Evolutionary conservation across 2,888 invertebrate genomes (phyloP), one percentile per base, ranked within the genome.

Genomic region (Silvanus unidentatus): DNA sequence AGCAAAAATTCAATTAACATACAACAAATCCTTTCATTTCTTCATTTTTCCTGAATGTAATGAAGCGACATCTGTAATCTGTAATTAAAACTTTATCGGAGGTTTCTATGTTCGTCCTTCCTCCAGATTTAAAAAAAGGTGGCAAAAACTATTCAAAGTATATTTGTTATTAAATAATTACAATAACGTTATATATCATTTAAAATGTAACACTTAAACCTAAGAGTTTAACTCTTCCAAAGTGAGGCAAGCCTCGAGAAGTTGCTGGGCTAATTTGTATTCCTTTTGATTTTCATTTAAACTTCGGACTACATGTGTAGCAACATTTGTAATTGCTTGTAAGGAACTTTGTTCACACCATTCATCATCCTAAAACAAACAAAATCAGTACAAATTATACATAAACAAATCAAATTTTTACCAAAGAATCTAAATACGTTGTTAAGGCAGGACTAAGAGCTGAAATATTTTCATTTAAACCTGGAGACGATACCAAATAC

Each of bases 361-460:
- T 47, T 68, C 67, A 15, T 62, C 65, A 54, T 68, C 63, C 69
- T 70, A 47, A 37, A 61, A 64, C 37, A 53, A 41, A 53, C 30
- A 40, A 32, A 9, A 32, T 34, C 48, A 39, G 22, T 40, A 2
- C 30, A 11, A 35, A 30, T 39, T 13, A 10, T 2, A 10, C 9
- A 36, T 12, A 10, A 30, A 39, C 15, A 16, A 14, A 35, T 43
- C 39, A 44, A 9, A n/a, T 32, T 63, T 65, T 73, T 70, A 84
- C 84, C 67, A 82, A 73, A 46, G 74, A 75, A 58, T 88, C 83
- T 48, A 95, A 73, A 73, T 89, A 91, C 55, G 81, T 79, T 36
- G 86, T 81, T 1, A 94, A 73, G 16, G 82, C 76, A 2, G 92
- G 86, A 46, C 87, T 86, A 51, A 92, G 78, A 4, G 85, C 81